A percentile compares a stretch with the other conserved stretches of the same genome.
These are phyloP conservation scores for Ceriagrion tenellum DNA, from an alignment of 2,888 invertebrate species.

Conservation along the genomic window DNA sequence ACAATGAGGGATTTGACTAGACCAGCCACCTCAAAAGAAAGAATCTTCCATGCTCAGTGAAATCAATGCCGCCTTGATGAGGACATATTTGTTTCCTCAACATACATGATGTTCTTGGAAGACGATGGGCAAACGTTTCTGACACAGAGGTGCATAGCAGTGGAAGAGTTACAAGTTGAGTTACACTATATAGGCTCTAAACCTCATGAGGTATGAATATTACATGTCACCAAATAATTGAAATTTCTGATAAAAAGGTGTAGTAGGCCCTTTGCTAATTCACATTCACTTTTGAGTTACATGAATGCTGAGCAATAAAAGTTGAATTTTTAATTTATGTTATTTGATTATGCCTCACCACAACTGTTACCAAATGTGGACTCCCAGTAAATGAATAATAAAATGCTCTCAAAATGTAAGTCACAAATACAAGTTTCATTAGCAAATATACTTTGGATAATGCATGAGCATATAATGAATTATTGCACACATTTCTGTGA, in stretches of 20 bases:
- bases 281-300: neutral
- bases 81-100: too few species aligned
- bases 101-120: too few species aligned
- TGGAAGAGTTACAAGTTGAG: too few species aligned
- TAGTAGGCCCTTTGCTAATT: neutral
- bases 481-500: neutral
- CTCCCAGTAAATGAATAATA: neutral
- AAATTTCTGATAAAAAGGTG: neutral
- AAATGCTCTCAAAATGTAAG: neutral
- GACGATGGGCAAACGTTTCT: too few species aligned
- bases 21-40: too few species aligned
- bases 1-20: too few species aligned
- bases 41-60: too few species aligned
- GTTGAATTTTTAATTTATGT: neutral
- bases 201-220: constrained; percentile 5
- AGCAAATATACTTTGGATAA: constrained; percentile 16
- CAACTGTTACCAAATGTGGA: neutral
- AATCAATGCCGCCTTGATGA: too few species aligned
- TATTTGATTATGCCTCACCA: neutral
- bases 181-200: neutral
- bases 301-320: neutral
- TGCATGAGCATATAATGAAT: constrained; percentile 31
- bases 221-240: neutral
- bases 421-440: constrained; percentile 22
- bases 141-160: too few species aligned